phyloP scores from a whole-genome alignment of 2,797 vertebrate genomes.

The Anabacerthia variegaticeps region DNA sequence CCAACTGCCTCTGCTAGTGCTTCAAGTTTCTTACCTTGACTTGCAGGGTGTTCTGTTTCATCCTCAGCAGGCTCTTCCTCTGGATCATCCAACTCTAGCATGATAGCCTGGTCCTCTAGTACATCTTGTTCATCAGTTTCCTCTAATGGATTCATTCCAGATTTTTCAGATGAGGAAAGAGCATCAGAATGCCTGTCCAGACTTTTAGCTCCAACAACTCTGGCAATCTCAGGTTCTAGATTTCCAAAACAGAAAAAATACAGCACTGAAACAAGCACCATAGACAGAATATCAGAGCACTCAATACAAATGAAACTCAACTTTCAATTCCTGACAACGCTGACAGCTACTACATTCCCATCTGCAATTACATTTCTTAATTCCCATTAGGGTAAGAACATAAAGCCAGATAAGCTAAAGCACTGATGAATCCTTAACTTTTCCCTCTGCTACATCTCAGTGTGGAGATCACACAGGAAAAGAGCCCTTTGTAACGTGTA shows the following conservation, averaged over 20 bases:
- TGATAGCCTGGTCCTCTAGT: background rate
- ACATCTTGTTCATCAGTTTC: background rate
- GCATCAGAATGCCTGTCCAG: background rate
- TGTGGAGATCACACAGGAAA: background rate
- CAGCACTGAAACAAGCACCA: background rate
- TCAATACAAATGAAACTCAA: background rate
- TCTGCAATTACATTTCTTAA: background rate
- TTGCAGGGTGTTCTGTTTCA: background rate
- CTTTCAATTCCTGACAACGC: background rate
- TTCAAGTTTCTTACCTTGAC: slow-evolving; percentile 9
- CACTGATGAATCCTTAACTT: background rate
- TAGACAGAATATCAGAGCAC: background rate
- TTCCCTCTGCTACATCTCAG: background rate
- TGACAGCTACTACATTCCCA: background rate
- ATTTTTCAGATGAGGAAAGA: background rate
- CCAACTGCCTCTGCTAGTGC: background rate
- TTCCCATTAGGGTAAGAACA: background rate
- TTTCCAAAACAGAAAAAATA: background rate
- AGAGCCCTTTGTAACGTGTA: background rate
- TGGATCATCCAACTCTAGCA: background rate
- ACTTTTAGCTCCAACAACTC: background rate
- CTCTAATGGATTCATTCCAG: background rate
- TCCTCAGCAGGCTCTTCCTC: background rate
- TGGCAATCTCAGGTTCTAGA: background rate
- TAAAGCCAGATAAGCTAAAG: background rate